phyloP scores from a whole-genome alignment of 2,888 invertebrate species.

The Tiphia femorata region DNA sequence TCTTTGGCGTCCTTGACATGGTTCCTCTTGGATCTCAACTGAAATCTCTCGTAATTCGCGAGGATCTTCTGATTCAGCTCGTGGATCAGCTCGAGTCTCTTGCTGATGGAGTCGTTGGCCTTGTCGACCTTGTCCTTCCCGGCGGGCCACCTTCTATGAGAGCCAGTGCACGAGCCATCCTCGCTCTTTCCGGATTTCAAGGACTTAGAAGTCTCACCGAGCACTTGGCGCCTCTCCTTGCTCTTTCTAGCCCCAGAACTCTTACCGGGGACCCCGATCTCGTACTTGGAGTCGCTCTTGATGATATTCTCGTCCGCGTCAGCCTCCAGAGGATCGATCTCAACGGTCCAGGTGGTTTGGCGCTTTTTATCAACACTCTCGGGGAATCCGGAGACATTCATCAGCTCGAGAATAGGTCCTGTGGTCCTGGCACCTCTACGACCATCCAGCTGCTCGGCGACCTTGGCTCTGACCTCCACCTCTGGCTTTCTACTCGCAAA shows the following conservation, averaged over 20 bases:
- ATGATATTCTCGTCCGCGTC: conserved; percentile 42
- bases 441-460: conserved; percentile 12
- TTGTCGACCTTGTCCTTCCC: conserved; percentile 55
- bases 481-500: conserved; percentile 30
- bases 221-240: conserved; percentile 33
- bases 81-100: conserved; percentile 61
- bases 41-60: conserved; percentile 61
- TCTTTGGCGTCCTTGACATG: conserved; percentile 32
- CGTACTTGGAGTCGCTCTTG: conserved; percentile 55
- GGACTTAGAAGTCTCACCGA: conserved; percentile 7
- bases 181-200: conserved; percentile 15
- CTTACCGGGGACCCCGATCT: conserved; percentile 48
- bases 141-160: conserved; percentile 47
- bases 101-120: conserved; percentile 61
- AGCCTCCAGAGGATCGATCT: conserved; percentile 24
- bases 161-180: conserved; percentile 7
- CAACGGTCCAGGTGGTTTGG: conserved; percentile 27
- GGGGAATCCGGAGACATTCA: conserved; percentile 58
- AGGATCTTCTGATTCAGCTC: conserved; percentile 65
- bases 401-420: conserved; percentile 39
- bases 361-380: conserved; percentile 29
- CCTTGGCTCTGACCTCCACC: conserved; percentile 10
- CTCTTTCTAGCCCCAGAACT: conserved; percentile 26
- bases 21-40: conserved; percentile 54
- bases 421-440: conserved; percentile 6